Evolutionary conservation across 2,113 vertebrate genomes (phyloP).

Genomic region (Felis catus): F.catus_Fca126_mat1.0 CM031419.1:23354501-23355000

Average conservation of each 20-base stretch:
- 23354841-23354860: neutral
- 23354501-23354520: neutral
- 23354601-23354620: neutral
- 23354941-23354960: neutral
- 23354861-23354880: neutral
- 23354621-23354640: neutral
- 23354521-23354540: neutral
- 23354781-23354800: neutral
- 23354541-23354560: neutral
- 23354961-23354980: neutral
- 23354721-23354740: neutral
- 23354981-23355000: neutral
- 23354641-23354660: neutral
- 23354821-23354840: neutral
- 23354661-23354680: neutral
- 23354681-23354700: neutral
- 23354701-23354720: neutral
- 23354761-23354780: neutral
- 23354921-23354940: neutral
- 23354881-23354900: neutral
- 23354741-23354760: neutral
- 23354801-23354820: neutral
- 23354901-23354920: neutral
- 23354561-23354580: conserved; percentile 28
- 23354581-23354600: neutral